Evolutionary conservation across 2,797 vertebrate species (phyloP).

Genomic region (Poeciliopsis infans): DNA sequence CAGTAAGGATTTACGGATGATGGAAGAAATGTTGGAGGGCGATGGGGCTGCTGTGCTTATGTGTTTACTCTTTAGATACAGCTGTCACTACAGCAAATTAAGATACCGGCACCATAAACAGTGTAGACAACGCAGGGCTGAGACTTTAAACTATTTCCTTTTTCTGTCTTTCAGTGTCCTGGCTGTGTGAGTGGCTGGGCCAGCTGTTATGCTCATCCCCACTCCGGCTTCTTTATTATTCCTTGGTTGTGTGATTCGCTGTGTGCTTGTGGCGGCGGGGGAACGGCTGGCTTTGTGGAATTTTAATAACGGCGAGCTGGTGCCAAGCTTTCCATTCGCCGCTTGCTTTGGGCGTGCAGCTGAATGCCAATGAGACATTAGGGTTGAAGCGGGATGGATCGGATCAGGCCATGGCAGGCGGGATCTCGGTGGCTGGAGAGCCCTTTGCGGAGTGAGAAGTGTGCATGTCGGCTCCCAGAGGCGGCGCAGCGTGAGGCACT

Average conservation of each 20-base stretch:
- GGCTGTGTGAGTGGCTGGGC: constrained; percentile 39
- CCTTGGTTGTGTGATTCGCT: constrained; percentile 60
- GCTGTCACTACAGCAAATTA: constrained; percentile 14
- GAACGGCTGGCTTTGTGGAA: constrained; percentile 76
- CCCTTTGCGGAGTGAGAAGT: constrained; percentile 53
- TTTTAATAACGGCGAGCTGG: constrained; percentile 71
- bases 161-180: constrained; percentile 33
- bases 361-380: constrained; percentile 79
- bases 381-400: constrained; percentile 49
- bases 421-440: constrained; percentile 50
- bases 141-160: constrained; percentile 36
- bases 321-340: constrained; percentile 58
- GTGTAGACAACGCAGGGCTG: constrained; percentile 29
- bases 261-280: constrained; percentile 66
- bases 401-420: constrained; percentile 32
- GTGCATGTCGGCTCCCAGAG: constrained; percentile 27
- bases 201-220: constrained; percentile 51
- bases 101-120: constrained; percentile 36
- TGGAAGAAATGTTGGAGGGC: constrained; percentile 34
- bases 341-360: constrained; percentile 63
- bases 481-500: constrained; percentile 42
- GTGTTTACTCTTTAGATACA: constrained; percentile 46
- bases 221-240: constrained; percentile 69
- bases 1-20: constrained; percentile 52
- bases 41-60: constrained; percentile 25